phyloP scores from a whole-genome alignment of 1,140 invertebrate species.

The Drosophila azteca region DNA sequence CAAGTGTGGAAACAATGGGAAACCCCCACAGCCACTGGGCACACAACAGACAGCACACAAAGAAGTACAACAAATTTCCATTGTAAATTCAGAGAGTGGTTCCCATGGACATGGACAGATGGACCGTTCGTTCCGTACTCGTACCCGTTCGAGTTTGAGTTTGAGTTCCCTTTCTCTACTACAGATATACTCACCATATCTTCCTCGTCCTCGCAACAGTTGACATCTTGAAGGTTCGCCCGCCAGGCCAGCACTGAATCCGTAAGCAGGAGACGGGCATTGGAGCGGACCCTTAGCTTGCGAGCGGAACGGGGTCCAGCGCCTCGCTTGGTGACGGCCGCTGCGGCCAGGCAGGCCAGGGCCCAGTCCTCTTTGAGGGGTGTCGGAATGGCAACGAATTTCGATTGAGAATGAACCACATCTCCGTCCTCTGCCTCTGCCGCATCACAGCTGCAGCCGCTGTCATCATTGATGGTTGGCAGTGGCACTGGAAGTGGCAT shows the following conservation, averaged over 20 bases:
- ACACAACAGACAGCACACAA: conserved; percentile 5
- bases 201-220: conserved; percentile 81
- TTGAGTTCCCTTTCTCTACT: too few relatives aligned
- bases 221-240: conserved; percentile 57
- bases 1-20: conserved; percentile 15
- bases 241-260: conserved; percentile 76
- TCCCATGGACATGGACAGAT: neutral
- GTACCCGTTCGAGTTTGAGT: too few relatives aligned
- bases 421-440: conserved; percentile 52
- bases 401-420: conserved; percentile 6
- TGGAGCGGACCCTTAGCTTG: conserved; percentile 63
- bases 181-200: conserved; percentile 74
- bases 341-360: conserved; percentile 55
- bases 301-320: conserved; percentile 45
- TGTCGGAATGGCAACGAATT: conserved; percentile 27
- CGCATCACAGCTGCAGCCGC: conserved; percentile 60
- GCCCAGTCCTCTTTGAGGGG: conserved; percentile 67
- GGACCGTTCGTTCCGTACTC: too few relatives aligned
- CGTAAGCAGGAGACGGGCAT: conserved; percentile 49
- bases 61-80: conserved; percentile 8
- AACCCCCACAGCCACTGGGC: too few relatives aligned
- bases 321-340: conserved; percentile 55
- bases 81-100: conserved; percentile 17
- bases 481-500: neutral
- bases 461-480: conserved; percentile 51